Evolutionary conservation across 92 coral and sea anemone species (phyloP).

Genomic region (Micromussa lordhowensis): DNA sequence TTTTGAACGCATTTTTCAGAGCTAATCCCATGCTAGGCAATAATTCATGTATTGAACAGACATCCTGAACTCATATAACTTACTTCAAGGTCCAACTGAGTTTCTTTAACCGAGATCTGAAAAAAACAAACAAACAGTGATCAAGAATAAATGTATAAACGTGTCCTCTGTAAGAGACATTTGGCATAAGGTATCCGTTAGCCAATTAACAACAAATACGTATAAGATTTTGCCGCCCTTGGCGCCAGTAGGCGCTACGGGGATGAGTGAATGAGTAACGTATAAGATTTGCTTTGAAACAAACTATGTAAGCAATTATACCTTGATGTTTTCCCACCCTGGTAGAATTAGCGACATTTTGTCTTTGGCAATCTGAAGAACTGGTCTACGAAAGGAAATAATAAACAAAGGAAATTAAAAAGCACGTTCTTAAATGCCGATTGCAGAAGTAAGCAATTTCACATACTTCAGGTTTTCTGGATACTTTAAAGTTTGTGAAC

Average conservation of each 20-base stretch:
- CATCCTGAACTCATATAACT: neutral
- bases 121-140: neutral
- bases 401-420: neutral
- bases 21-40: neutral
- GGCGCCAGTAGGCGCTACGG: too few relatives aligned
- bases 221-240: too few relatives aligned
- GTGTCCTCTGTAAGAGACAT: neutral
- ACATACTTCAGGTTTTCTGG: conserved; percentile 81
- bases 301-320: neutral
- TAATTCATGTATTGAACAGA: neutral
- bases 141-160: neutral
- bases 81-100: conserved; percentile 42
- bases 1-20: too few relatives aligned
- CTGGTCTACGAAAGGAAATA: conserved; percentile 51
- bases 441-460: neutral
- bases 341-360: conserved; percentile 85
- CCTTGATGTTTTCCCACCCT: conserved; percentile 83
- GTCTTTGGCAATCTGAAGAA: conserved; percentile 74
- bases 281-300: neutral
- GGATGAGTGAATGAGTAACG: too few relatives aligned
- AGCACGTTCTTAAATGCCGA: neutral
- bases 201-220: too few relatives aligned
- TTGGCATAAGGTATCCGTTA: neutral
- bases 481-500: conserved; percentile 68
- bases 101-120: conserved; percentile 23